These are phyloP conservation scores for Bradypodion ventrale DNA, from an alignment of 2,797 vertebrate species.

Conservation along the genomic window DNA sequence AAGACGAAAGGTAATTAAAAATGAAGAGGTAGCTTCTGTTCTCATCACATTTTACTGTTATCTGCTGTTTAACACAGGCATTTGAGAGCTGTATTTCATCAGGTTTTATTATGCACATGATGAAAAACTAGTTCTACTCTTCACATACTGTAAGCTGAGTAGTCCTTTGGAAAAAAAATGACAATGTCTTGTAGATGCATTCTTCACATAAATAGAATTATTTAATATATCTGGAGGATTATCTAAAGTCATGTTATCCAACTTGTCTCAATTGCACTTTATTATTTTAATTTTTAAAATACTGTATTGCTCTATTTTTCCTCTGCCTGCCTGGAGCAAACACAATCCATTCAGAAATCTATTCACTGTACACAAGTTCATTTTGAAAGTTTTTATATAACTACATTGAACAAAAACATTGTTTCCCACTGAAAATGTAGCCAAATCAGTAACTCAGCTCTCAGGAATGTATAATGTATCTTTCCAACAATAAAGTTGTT, in stretches of 20 bases:
- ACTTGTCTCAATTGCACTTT: not conserved
- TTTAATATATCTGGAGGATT: slow-evolving; percentile 33
- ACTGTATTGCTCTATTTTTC: not conserved
- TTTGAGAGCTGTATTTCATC: slow-evolving; percentile 58
- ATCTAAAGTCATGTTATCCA: not conserved
- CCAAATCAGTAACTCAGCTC: too few species aligned
- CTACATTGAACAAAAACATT: too few species aligned
- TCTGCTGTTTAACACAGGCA: slow-evolving; percentile 36
- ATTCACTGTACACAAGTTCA: not conserved
- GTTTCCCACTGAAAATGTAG: too few species aligned
- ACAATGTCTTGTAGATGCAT: slow-evolving; percentile 39
- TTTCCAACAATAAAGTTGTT: too few species aligned
- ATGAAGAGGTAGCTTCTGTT: slow-evolving; percentile 45
- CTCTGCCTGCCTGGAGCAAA: not conserved
- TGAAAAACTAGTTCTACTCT: slow-evolving; percentile 55
- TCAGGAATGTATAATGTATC: too few species aligned
- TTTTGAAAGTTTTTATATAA: too few species aligned
- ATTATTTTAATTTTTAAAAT: not conserved
- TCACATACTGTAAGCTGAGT: slow-evolving; percentile 60
- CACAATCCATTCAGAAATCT: not conserved
- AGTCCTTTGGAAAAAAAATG: slow-evolving; percentile 56
- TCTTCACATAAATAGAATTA: slow-evolving; percentile 38
- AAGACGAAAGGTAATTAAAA: slow-evolving; percentile 60
- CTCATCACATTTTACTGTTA: slow-evolving; percentile 54
- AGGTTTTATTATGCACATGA: slow-evolving; percentile 67